Percentiles rank a stretch among this genome's conserved stretches.
Evolutionary conservation across 2,113 vertebrate genomes (phyloP).

Genomic region (Corvus hawaiiensis): DNA sequence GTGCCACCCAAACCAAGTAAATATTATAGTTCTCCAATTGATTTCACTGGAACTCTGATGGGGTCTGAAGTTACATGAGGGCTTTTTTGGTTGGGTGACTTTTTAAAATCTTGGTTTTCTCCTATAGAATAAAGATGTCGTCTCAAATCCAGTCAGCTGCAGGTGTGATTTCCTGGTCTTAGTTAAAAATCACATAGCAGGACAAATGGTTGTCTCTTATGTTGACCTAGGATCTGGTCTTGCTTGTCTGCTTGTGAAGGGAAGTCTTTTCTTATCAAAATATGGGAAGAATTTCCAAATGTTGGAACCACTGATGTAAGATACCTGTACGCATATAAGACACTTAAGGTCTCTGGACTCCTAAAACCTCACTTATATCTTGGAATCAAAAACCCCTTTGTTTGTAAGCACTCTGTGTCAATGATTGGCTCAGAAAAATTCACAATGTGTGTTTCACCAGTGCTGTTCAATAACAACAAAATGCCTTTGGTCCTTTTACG

Average conservation of each 20-base stretch:
- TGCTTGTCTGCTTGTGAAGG: not conserved
- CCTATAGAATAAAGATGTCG: not conserved
- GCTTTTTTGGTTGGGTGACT: not conserved
- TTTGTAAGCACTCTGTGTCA: not conserved
- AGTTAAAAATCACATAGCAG: rapidly evolving
- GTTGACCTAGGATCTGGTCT: not conserved
- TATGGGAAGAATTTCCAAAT: not conserved
- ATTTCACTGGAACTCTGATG: not conserved
- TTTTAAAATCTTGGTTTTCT: too few species aligned
- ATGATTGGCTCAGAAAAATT: not conserved
- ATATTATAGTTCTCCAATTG: not conserved
- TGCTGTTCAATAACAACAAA: not conserved
- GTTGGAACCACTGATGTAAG: not conserved
- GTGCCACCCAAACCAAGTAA: not conserved
- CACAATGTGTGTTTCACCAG: rapidly evolving
- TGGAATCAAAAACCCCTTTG: not conserved
- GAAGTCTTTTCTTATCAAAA: not conserved
- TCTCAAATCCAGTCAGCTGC: not conserved
- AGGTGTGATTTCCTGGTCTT: not conserved
- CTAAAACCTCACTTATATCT: not conserved
- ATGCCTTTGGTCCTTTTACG: not conserved
- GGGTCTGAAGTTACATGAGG: not conserved
- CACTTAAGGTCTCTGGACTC: not conserved
- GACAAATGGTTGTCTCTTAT: not conserved
- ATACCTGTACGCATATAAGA: not conserved